Percentiles rank a stretch among this genome's conserved stretches.
phyloP scores from a whole-genome alignment of 2,797 vertebrate genomes.

The Margarornis squamiger region DNA sequence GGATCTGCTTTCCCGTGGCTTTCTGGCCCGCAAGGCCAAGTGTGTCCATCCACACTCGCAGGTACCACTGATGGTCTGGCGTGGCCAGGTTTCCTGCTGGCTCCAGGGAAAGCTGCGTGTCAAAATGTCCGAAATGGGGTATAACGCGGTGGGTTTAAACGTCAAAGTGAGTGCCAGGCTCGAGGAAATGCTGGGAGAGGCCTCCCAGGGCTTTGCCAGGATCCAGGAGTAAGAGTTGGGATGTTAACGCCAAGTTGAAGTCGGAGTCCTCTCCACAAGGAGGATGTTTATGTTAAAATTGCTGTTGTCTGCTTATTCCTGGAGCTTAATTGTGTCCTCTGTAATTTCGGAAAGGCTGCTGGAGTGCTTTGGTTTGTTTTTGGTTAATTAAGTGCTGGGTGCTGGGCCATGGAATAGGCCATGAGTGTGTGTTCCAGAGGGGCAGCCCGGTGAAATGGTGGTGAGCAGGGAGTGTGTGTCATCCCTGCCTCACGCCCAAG shows the following conservation, averaged over 20 bases:
- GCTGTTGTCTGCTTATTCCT: constrained; percentile 31
- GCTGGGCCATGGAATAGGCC: constrained; percentile 44
- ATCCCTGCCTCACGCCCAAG: background rate
- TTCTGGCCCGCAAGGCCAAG: constrained; percentile 55
- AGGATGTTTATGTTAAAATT: constrained; percentile 37
- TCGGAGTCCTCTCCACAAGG: background rate
- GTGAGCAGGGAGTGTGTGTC: constrained; percentile 36
- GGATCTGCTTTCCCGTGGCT: constrained; percentile 32
- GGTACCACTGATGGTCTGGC: constrained; percentile 10
- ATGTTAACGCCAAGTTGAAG: background rate
- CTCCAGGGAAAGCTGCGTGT: constrained; percentile 9
- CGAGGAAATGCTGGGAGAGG: constrained; percentile 20
- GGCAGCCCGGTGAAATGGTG: constrained; percentile 10
- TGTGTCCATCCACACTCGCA: background rate
- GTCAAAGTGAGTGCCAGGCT: background rate
- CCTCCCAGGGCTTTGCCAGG: background rate
- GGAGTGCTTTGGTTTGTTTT: background rate
- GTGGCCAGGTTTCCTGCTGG: constrained; percentile 34
- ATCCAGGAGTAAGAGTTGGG: constrained; percentile 30
- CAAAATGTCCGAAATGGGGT: background rate
- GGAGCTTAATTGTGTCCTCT: background rate
- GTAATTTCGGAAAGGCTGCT: background rate
- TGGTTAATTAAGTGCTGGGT: constrained; percentile 15
- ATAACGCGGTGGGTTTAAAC: background rate
- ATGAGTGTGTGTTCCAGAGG: background rate